phyloP scores from a whole-genome alignment of 2,797 vertebrate genomes.

The Hemibagrus guttatus region DNA sequence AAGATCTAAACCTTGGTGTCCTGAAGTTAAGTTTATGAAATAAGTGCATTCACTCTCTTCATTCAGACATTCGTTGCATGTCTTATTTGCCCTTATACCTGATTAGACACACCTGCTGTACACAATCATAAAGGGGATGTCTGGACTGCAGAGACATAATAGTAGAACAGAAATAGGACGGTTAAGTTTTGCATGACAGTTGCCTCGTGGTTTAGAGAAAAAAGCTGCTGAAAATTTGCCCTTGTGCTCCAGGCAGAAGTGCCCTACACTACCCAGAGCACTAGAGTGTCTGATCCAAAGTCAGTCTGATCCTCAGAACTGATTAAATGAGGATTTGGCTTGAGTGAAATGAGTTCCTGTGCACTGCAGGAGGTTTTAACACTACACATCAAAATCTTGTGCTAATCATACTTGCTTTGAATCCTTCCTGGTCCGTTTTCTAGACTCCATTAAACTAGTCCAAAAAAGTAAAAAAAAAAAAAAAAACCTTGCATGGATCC shows the following conservation, averaged over 20 bases:
- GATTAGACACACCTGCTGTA: background rate
- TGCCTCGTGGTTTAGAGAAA: constrained; percentile 16
- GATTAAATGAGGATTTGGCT: constrained; percentile 56
- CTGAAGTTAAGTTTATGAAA: background rate
- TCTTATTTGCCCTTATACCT: background rate
- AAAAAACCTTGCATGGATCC: background rate
- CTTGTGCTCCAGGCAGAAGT: constrained; percentile 39
- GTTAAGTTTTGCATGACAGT: background rate
- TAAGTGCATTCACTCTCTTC: background rate
- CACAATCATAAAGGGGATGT: background rate
- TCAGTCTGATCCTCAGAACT: constrained; percentile 49
- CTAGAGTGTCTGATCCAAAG: constrained; percentile 40
- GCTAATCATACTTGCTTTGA: constrained; percentile 5
- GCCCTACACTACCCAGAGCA: constrained; percentile 17
- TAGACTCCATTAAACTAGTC: background rate
- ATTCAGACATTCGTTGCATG: background rate
- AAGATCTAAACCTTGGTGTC: background rate
- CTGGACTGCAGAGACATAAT: background rate
- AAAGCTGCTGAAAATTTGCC: constrained; percentile 28
- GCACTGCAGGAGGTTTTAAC: constrained; percentile 32
- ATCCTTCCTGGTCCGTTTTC: constrained; percentile 8
- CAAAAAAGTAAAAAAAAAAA: background rate
- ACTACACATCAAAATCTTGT: constrained; percentile 27
- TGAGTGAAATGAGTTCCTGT: constrained; percentile 35
- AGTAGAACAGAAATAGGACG: background rate